These are phyloP conservation scores for Cavia aperea DNA, from an alignment of 2,113 vertebrate species.

Conservation along the genomic window DNA sequence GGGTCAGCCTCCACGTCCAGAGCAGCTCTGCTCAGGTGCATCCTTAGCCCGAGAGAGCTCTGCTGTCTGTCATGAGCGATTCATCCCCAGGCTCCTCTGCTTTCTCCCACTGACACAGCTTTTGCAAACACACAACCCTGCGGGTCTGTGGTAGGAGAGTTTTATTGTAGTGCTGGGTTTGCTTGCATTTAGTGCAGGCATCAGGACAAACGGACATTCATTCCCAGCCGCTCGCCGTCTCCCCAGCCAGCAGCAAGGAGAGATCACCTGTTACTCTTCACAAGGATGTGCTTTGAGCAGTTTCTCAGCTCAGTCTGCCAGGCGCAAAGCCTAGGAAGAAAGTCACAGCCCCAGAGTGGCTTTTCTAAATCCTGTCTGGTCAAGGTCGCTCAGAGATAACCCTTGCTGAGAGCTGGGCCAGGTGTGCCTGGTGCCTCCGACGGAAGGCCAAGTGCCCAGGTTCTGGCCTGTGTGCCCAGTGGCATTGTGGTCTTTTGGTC, in stretches of 20 bases:
- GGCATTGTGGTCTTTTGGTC: not conserved
- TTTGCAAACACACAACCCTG: not conserved
- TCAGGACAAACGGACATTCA: not conserved
- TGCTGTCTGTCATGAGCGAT: fast-evolving
- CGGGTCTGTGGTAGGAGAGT: not conserved
- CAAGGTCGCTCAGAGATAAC: not conserved
- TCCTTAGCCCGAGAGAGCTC: not conserved
- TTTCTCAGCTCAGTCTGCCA: not conserved
- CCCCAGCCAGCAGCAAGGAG: fast-evolving
- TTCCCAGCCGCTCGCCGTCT: not conserved
- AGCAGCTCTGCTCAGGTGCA: fast-evolving
- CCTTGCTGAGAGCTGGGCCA: not conserved
- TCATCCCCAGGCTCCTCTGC: not conserved
- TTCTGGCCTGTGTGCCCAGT: not conserved
- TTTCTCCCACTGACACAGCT: not conserved
- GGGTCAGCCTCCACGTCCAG: fast-evolving
- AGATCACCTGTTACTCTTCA: fast-evolving
- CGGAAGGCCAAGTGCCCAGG: not conserved
- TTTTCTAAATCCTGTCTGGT: not conserved
- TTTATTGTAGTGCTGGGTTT: not conserved
- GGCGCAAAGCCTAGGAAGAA: not conserved
- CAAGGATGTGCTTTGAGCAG: fast-evolving
- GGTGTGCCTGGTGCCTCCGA: not conserved
- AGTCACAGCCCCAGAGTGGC: not conserved
- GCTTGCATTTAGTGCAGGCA: not conserved